A percentile compares a stretch with the other conserved stretches of the same genome.
phyloP scores from a whole-genome alignment of 2,797 vertebrate species.

The Poeciliopsis turneri region DNA sequence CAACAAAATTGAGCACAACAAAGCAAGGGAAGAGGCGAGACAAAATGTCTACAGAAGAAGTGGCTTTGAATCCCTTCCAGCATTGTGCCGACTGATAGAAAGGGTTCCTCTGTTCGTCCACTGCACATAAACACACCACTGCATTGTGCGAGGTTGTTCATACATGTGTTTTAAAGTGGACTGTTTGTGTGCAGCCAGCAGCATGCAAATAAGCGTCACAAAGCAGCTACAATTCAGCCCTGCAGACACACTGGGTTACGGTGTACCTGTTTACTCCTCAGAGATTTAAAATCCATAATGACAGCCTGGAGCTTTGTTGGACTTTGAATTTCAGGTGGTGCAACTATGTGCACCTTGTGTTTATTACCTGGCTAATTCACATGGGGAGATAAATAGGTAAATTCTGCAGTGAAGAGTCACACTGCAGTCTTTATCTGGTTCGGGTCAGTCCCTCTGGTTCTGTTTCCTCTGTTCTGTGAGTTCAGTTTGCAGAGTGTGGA shows the following conservation, averaged over 20 bases:
- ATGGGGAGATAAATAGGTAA: slow-evolving; percentile 18
- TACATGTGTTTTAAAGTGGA: slow-evolving; percentile 42
- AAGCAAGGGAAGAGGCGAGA: slow-evolving; percentile 54
- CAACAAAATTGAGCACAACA: slow-evolving; percentile 51
- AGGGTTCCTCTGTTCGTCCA: slow-evolving; percentile 77
- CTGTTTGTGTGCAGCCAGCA: slow-evolving; percentile 39
- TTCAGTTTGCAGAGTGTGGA: slow-evolving; percentile 51
- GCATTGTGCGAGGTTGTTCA: slow-evolving; percentile 39
- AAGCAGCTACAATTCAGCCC: slow-evolving; percentile 38
- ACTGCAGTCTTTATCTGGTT: slow-evolving; percentile 3
- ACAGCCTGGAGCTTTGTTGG: slow-evolving; percentile 22
- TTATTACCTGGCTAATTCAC: slow-evolving; percentile 31
- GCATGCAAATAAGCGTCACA: slow-evolving; percentile 63
- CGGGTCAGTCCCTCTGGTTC: slow-evolving; percentile 21
- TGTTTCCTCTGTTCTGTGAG: slow-evolving; percentile 31
- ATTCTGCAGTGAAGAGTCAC: slow-evolving; percentile 8
- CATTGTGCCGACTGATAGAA: slow-evolving; percentile 81
- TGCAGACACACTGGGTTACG: slow-evolving; percentile 41
- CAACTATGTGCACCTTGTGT: slow-evolving; percentile 9
- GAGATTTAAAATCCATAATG: slow-evolving; percentile 37
- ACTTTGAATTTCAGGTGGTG: slow-evolving; percentile 38
- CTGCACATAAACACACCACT: slow-evolving; percentile 29
- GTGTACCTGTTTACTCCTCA: slow-evolving; percentile 28
- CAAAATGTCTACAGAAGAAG: slow-evolving; percentile 72
- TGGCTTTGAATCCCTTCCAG: slow-evolving; percentile 79